A percentile compares a stretch with the other conserved stretches of the same genome.
phyloP scores from a whole-genome alignment of 2,888 invertebrate species.

The Darwinula stevensoni region DNA sequence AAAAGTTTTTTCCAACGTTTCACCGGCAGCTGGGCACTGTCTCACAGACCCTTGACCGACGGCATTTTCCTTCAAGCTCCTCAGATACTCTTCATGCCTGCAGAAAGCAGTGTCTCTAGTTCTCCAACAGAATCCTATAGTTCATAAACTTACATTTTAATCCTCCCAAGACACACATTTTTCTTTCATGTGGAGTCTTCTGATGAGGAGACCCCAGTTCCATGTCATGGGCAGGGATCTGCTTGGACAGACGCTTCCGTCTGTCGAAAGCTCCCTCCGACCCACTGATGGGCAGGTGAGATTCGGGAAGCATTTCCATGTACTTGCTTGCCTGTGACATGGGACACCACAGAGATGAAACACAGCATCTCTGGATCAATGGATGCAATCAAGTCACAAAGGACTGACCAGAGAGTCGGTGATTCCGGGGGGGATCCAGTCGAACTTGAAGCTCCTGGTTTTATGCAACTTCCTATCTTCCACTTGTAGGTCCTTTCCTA shows the following conservation, averaged over 20 bases:
- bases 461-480: neutral
- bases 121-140: too few species aligned
- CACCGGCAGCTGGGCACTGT: too few species aligned
- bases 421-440: constrained; percentile 42
- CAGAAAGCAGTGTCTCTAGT: too few species aligned
- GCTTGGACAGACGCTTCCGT: constrained; percentile 48
- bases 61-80: too few species aligned
- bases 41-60: too few species aligned
- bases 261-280: constrained; percentile 44
- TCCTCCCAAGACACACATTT: too few species aligned
- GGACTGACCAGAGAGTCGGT: constrained; percentile 27
- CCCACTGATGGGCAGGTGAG: constrained; percentile 41
- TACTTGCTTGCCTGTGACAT: constrained; percentile 28
- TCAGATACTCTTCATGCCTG: too few species aligned
- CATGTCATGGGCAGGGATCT: constrained; percentile 54
- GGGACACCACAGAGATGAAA: too few species aligned
- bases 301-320: constrained; percentile 21
- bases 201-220: too few species aligned
- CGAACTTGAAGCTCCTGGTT: constrained; percentile 23
- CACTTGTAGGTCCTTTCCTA: neutral
- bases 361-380: neutral
- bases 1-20: too few species aligned
- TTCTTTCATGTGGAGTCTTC: too few species aligned
- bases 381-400: neutral
- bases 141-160: too few species aligned